Evolutionary conservation across 1,140 invertebrate genomes (phyloP).

Genomic region (Drosophila persimilis): DNA sequence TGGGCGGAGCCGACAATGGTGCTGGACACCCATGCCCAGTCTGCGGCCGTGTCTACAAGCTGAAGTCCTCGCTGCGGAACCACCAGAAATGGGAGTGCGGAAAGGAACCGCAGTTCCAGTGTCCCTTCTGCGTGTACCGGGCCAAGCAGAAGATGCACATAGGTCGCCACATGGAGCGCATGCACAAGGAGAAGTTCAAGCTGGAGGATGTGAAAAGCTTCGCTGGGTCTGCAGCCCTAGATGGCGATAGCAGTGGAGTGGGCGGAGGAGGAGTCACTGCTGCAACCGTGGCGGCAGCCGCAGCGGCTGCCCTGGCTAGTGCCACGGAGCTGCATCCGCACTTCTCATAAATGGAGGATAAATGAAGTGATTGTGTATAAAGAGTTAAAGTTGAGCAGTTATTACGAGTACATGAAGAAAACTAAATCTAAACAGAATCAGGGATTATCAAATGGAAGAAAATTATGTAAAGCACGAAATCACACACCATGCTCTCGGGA

Average conservation of each 20-base stretch:
- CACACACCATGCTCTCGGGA: constrained; percentile 78
- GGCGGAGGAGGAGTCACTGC: constrained; percentile 15
- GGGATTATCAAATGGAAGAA: constrained; percentile 54
- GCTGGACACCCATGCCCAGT: constrained; percentile 88
- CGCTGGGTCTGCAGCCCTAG: constrained; percentile 35
- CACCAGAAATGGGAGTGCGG: constrained; percentile 95
- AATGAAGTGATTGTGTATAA: constrained; percentile 25
- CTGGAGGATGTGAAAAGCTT: constrained; percentile 76
- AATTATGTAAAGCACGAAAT: constrained; percentile 25
- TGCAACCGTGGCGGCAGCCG: constrained; percentile 44
- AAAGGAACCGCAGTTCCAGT: constrained; percentile 92
- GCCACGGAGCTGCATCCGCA: constrained; percentile 70
- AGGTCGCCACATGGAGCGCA: constrained; percentile 92
- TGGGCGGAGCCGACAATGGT: constrained; percentile 67
- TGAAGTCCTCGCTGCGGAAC: constrained; percentile 92
- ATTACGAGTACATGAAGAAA: constrained; percentile 43
- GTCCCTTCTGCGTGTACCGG: constrained; percentile 91
- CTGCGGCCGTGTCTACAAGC: constrained; percentile 92
- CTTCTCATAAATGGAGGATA: constrained; percentile 58
- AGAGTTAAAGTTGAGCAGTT: constrained; percentile 55
- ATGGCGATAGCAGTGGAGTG: constrained; percentile 30
- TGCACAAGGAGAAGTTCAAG: constrained; percentile 89
- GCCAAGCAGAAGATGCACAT: constrained; percentile 94
- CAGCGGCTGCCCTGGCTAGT: constrained; percentile 57
- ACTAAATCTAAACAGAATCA: constrained; percentile 59